Conservation (phyloP, 1,140 invertebrate genomes). For the Caerostris extrusa region DNA sequence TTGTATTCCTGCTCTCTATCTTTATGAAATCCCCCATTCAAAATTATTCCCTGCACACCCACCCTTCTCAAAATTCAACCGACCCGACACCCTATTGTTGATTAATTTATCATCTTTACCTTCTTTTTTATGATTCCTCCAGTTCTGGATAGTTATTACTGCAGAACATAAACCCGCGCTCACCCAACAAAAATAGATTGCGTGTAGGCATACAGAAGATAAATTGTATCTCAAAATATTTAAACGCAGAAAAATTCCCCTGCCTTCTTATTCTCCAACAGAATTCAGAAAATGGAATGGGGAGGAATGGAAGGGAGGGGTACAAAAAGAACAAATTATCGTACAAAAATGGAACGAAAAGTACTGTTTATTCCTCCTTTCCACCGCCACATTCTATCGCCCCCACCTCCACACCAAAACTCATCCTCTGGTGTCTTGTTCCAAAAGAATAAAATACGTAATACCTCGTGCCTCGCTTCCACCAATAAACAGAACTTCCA, state of each 20-base stretch:
- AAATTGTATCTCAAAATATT: slow-evolving; percentile 51
- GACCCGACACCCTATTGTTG: not conserved
- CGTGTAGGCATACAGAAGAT: not conserved
- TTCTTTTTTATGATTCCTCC: not conserved
- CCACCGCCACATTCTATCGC: no score
- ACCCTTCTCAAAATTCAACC: not conserved
- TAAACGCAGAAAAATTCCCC: slow-evolving; percentile 16
- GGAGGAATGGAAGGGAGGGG: not conserved
- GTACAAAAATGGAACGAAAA: slow-evolving; percentile 32
- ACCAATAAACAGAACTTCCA: slow-evolving; percentile 15
- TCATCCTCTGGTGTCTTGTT: slow-evolving; percentile 33
- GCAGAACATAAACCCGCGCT: not conserved
- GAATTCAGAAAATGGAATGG: not conserved
- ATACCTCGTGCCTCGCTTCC: slow-evolving; percentile 20
- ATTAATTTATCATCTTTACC: slow-evolving; percentile 19
- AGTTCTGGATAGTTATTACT: not conserved
- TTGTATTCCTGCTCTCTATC: no score
- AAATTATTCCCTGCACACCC: no score
- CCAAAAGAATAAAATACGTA: slow-evolving; percentile 41
- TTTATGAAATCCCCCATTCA: no score
- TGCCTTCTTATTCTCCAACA: not conserved
- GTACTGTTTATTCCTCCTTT: slow-evolving; percentile 1
- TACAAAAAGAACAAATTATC: slow-evolving; percentile 50
- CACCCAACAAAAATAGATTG: not conserved
- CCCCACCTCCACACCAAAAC: not conserved